Percentiles rank a stretch among this genome's conserved stretches.
These are phyloP conservation scores for Tadarida brasiliensis DNA, from an alignment of 2,797 vertebrate genomes.

Conservation along the genomic window DNA sequence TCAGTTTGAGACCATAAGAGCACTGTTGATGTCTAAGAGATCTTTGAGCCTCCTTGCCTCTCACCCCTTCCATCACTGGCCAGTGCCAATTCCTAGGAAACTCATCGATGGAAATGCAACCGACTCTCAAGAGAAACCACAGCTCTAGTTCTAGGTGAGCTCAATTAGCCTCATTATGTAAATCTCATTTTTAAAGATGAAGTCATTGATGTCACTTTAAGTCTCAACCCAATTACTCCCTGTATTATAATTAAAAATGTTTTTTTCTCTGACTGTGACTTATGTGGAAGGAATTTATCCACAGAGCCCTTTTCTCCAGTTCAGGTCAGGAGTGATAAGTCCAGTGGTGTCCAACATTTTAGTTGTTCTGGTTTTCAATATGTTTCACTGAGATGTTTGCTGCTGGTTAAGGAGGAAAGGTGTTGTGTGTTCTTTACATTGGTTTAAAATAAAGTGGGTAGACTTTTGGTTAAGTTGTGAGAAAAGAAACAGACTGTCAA, in stretches of 20 bases:
- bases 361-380: conserved; percentile 29
- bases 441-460: conserved; percentile 5
- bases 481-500: conserved; percentile 13
- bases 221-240: not conserved
- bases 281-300: conserved; percentile 25
- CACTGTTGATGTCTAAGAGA: not conserved
- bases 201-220: not conserved
- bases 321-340: conserved; percentile 42
- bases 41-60: not conserved
- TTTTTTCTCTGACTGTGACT: not conserved
- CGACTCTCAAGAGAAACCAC: not conserved
- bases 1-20: not conserved
- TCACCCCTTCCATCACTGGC: not conserved
- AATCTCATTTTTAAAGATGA: conserved; percentile 38
- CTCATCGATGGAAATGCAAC: not conserved
- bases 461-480: conserved; percentile 24
- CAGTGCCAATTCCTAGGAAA: conserved; percentile 26
- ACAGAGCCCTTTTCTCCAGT: conserved; percentile 26
- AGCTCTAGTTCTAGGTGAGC: not conserved
- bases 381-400: conserved; percentile 42
- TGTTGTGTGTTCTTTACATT: not conserved
- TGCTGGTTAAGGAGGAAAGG: not conserved
- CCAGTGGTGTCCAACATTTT: not conserved
- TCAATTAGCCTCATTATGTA: not conserved
- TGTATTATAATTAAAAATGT: not conserved